Percentiles rank a stretch among this genome's conserved stretches.
Evolutionary conservation across 2,797 vertebrate genomes (phyloP).

Genomic region (Danio tinwini): DNA sequence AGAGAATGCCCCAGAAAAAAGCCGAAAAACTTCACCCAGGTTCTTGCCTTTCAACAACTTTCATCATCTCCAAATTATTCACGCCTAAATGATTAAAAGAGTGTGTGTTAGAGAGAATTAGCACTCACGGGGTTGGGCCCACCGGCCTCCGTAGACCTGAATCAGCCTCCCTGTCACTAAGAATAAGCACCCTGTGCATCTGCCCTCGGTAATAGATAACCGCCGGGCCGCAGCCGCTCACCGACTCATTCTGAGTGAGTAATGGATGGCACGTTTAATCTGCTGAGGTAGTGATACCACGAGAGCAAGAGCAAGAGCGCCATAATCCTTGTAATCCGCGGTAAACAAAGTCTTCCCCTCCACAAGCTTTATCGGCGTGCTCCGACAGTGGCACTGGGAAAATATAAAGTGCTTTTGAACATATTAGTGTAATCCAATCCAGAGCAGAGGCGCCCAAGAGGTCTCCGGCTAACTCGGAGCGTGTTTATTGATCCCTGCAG

Average conservation of each 20-base stretch:
- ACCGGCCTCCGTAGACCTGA: slow-evolving; percentile 38
- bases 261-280: slow-evolving; percentile 51
- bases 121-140: background rate
- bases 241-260: slow-evolving; percentile 30
- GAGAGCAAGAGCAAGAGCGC: slow-evolving; percentile 21
- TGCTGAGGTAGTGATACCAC: slow-evolving; percentile 50
- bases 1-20: background rate
- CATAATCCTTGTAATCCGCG: slow-evolving; percentile 57
- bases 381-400: slow-evolving; percentile 5
- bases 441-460: slow-evolving; percentile 21
- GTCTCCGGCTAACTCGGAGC: slow-evolving; percentile 38
- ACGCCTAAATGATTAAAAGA: slow-evolving; percentile 34
- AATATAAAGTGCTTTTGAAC: slow-evolving; percentile 54
- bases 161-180: slow-evolving; percentile 45
- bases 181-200: slow-evolving; percentile 39
- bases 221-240: slow-evolving; percentile 25
- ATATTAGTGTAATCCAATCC: slow-evolving; percentile 59
- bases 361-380: slow-evolving; percentile 1
- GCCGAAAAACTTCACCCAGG: slow-evolving; percentile 10
- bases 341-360: slow-evolving; percentile 55
- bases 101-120: background rate
- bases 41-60: slow-evolving; percentile 50
- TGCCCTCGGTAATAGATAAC: slow-evolving; percentile 41
- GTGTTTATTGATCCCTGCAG: slow-evolving; percentile 46
- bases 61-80: slow-evolving; percentile 48